Percentiles rank a stretch among this genome's conserved stretches.
phyloP scores from a whole-genome alignment of 2,113 vertebrate species.

The Candoia aspera region DNA sequence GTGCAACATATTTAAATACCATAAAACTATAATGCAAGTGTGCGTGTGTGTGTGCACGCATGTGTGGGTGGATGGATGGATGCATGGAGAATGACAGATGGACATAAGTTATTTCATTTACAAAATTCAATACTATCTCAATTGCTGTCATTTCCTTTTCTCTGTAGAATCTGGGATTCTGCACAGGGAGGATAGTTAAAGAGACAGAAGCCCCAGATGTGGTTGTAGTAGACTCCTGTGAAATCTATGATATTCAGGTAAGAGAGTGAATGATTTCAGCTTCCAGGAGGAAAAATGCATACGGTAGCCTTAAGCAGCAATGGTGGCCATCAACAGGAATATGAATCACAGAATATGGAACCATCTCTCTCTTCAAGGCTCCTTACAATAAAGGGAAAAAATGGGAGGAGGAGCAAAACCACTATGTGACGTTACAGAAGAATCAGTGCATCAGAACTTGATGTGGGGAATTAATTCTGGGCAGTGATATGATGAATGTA shows the following conservation, averaged over 20 bases:
- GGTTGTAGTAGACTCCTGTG: constrained; percentile 53
- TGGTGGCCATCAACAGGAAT: neutral
- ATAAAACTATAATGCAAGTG: too few relatives aligned
- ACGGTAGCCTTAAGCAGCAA: neutral
- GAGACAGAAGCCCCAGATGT: constrained; percentile 17
- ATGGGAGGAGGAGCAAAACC: too few relatives aligned
- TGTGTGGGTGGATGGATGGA: too few relatives aligned
- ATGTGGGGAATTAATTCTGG: too few relatives aligned
- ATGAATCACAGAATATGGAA: neutral
- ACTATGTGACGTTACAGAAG: too few relatives aligned
- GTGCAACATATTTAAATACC: too few relatives aligned
- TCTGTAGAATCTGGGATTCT: constrained; percentile 57
- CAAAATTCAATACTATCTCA: neutral
- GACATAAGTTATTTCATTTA: neutral
- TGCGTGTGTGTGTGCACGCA: too few relatives aligned
- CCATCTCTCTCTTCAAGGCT: neutral
- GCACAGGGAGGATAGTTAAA: constrained; percentile 53
- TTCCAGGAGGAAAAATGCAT: neutral
- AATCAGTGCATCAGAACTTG: too few relatives aligned
- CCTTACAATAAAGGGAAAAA: neutral
- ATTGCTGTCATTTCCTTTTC: neutral
- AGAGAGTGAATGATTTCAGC: neutral
- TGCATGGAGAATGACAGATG: too few relatives aligned
- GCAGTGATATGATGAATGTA: too few relatives aligned
- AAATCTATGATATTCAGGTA: constrained; percentile 52